A percentile compares a stretch with the other conserved stretches of the same genome.
These are phyloP conservation scores for Datnioides undecimradiatus DNA, from an alignment of 2,113 vertebrate genomes.

Conservation along the genomic window DNA sequence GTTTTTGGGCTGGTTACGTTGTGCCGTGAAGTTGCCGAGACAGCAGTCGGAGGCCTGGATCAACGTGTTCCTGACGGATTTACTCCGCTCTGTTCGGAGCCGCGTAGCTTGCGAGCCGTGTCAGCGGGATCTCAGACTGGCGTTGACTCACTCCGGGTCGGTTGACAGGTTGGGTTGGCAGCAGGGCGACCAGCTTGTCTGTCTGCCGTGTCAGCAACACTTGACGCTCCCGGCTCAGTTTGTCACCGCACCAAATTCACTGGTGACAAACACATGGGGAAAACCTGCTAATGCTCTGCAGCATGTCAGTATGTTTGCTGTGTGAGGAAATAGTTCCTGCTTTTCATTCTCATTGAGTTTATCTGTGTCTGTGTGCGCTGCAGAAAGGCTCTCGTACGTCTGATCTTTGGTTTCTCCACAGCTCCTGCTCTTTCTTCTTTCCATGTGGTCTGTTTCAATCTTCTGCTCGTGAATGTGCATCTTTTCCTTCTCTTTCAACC, in stretches of 20 bases:
- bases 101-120: conserved; percentile 26
- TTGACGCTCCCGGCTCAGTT: conserved; percentile 47
- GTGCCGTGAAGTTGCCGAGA: conserved; percentile 51
- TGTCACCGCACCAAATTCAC: conserved; percentile 27
- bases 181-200: conserved; percentile 57
- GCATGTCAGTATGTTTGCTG: conserved; percentile 19
- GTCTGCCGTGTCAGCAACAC: conserved; percentile 66
- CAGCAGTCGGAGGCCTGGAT: conserved; percentile 18
- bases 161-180: conserved; percentile 68
- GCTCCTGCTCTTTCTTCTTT: background rate
- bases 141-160: conserved; percentile 27
- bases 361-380: background rate
- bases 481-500: conserved; percentile 21
- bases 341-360: background rate
- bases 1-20: conserved; percentile 25
- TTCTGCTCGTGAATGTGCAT: background rate
- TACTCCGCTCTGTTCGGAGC: conserved; percentile 1
- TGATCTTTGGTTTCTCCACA: background rate
- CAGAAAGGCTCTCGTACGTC: background rate
- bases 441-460: too few species aligned
- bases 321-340: background rate
- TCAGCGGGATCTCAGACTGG: conserved; percentile 45
- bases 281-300: conserved; percentile 22
- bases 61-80: conserved; percentile 28
- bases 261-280: conserved; percentile 26